These are phyloP conservation scores for Hippocampus comes DNA, from an alignment of 2,113 vertebrate species.

Conservation along the genomic window DNA sequence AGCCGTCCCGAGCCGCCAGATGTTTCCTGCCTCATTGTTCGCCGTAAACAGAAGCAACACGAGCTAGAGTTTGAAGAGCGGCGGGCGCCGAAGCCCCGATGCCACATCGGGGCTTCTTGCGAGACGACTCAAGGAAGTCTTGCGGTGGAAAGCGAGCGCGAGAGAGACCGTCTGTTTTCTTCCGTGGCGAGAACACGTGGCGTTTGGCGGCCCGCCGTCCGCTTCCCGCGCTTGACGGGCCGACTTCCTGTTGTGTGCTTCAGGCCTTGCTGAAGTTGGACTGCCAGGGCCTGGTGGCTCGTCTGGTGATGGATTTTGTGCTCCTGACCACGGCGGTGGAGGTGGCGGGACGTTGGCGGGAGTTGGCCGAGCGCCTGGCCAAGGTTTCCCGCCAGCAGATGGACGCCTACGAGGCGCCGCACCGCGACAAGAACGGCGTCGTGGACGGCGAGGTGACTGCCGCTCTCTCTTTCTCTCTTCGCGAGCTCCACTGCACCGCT, in stretches of 20 bases:
- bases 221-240: not conserved
- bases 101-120: no score
- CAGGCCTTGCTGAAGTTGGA: constrained; percentile 95
- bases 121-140: no score
- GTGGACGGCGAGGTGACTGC: constrained; percentile 86
- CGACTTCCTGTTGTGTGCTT: not conserved
- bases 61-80: no score
- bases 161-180: no score
- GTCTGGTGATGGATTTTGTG: constrained; percentile 93
- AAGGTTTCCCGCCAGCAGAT: constrained; percentile 93
- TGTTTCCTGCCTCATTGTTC: no score
- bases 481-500: no score
- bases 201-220: not conserved
- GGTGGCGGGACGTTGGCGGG: constrained; percentile 90
- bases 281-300: constrained; percentile 92
- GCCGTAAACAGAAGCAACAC: no score
- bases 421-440: constrained; percentile 82
- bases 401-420: constrained; percentile 93
- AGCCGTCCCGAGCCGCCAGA: no score
- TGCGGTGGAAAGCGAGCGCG: no score
- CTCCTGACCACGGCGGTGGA: constrained; percentile 94
- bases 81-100: no score
- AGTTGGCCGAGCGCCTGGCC: constrained; percentile 87
- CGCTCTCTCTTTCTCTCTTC: not conserved
- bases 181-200: no score